A percentile compares a stretch with the other conserved stretches of the same genome.
Conservation (phyloP, 2,113 vertebrate genomes). For the Tapirus terrestris region DNA sequence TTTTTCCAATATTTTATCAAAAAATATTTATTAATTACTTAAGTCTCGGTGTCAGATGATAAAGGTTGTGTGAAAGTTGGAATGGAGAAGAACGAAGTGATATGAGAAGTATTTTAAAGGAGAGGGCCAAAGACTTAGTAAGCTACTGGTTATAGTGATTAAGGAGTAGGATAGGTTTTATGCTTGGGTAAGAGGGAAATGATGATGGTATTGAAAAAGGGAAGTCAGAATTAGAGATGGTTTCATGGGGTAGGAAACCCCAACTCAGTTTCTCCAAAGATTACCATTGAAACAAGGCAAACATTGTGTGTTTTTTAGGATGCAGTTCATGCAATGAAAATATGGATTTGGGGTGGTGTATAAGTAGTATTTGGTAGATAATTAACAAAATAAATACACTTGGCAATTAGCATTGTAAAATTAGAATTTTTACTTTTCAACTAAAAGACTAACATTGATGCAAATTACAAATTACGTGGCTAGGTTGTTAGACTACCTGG, state of each 20-base stretch:
- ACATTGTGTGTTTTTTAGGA: background rate
- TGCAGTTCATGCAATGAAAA: background rate
- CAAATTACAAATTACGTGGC: background rate
- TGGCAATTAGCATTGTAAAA: background rate
- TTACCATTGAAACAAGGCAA: background rate
- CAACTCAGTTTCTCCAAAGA: background rate
- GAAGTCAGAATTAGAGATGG: background rate
- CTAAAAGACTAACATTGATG: background rate
- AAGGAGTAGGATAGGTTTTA: background rate
- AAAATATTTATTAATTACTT: background rate
- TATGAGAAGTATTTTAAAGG: background rate
- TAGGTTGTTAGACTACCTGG: background rate
- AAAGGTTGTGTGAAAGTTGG: background rate
- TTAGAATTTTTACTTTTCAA: constrained; percentile 38
- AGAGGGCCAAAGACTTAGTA: background rate
- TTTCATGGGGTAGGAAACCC: background rate
- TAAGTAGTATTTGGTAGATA: background rate
- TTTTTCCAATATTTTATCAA: background rate
- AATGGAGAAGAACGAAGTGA: background rate
- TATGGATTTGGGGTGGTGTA: background rate
- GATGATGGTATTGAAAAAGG: background rate
- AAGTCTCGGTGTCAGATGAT: background rate
- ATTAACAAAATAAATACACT: background rate
- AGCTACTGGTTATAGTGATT: background rate
- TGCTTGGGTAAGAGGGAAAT: background rate